These are phyloP conservation scores for Scolanthus callimorphus DNA, from an alignment of 92 coral and sea anemone species.

Conservation along the genomic window DNA sequence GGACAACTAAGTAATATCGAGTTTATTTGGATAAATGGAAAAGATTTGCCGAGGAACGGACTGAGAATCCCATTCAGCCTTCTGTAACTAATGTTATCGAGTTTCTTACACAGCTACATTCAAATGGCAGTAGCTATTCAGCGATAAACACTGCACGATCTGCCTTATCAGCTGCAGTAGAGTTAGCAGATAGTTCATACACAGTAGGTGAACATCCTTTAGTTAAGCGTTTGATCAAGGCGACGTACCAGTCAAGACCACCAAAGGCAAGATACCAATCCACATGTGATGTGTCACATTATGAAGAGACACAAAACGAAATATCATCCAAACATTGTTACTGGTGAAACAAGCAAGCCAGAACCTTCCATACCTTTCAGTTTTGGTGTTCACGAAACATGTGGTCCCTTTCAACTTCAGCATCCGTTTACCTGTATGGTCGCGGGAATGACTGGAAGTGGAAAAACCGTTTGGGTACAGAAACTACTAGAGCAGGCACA, in stretches of 20 bases:
- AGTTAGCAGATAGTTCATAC: conserved; percentile 11
- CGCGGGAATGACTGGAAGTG: too few species aligned
- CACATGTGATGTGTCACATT: conserved; percentile 60
- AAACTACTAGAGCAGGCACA: too few species aligned
- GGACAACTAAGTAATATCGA: conserved; percentile 24
- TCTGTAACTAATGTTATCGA: conserved; percentile 31
- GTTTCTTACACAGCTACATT: conserved; percentile 32
- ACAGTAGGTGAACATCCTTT: conserved; percentile 53
- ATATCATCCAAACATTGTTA: too few species aligned
- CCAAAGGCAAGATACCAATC: conserved; percentile 38
- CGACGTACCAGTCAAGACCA: conserved; percentile 28
- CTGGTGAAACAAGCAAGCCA: too few species aligned
- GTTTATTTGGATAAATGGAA: conserved; percentile 24
- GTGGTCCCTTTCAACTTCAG: too few species aligned
- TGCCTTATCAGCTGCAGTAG: conserved; percentile 42
- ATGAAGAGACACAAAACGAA: too few species aligned
- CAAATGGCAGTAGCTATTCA: conserved; percentile 44
- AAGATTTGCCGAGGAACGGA: conserved; percentile 21
- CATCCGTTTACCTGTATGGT: too few species aligned
- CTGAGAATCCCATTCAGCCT: conserved; percentile 32
- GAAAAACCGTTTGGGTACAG: too few species aligned
- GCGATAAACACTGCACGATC: conserved; percentile 56
- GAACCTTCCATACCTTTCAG: too few species aligned
- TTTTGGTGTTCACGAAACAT: too few species aligned
- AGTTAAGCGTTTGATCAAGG: conserved; percentile 43